Conservation (phyloP, 2,888 invertebrate species). For the Barypeithes pellucidus region DNA sequence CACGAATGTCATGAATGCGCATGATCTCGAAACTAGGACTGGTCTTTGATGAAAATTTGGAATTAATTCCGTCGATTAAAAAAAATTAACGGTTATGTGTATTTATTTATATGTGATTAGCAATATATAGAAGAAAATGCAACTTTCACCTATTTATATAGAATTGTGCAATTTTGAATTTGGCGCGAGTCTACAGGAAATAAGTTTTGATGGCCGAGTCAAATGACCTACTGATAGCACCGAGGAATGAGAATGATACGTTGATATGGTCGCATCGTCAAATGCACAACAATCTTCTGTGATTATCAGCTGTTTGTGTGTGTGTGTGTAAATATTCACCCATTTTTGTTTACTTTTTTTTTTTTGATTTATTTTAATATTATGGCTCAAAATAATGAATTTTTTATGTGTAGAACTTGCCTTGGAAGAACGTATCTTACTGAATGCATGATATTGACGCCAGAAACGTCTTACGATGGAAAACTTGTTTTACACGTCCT, state of each 20-base stretch:
- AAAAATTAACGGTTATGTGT: too few relatives aligned
- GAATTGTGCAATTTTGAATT: neutral
- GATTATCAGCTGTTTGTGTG: neutral
- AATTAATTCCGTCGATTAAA: too few relatives aligned
- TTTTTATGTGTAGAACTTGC: constrained; percentile 23
- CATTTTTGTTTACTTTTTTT: constrained; percentile 5
- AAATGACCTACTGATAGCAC: neutral
- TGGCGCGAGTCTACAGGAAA: neutral
- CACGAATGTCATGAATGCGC: neutral
- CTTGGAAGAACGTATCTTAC: neutral
- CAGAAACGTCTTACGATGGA: neutral
- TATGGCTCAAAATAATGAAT: neutral
- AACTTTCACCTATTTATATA: too few relatives aligned
- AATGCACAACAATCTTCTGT: too few relatives aligned
- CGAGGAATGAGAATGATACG: too few relatives aligned
- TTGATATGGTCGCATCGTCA: too few relatives aligned
- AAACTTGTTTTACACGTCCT: constrained; percentile 44
- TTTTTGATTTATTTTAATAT: constrained; percentile 8
- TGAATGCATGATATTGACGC: neutral
- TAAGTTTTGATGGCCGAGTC: neutral
- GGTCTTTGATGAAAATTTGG: neutral
- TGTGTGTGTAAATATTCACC: too few relatives aligned
- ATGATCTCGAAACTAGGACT: neutral
- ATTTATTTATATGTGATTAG: too few relatives aligned
- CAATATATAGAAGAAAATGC: too few relatives aligned